Evolutionary conservation across 1,140 invertebrate genomes (phyloP), one percentile per base, ranked within the genome.

Genomic region (Anoplophora glabripennis): DNA sequence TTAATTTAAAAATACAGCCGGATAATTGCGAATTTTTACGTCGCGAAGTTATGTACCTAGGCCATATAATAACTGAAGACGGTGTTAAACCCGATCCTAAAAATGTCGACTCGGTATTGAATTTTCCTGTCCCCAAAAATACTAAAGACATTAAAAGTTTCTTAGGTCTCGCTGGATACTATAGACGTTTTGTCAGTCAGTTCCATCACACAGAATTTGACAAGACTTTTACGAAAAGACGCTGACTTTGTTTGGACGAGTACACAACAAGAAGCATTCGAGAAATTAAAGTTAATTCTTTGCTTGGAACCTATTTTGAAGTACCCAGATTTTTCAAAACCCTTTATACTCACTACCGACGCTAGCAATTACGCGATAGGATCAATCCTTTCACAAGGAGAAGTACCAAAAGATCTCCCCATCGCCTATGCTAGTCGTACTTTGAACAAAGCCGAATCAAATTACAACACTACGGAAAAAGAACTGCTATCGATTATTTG

Each of bases 231-330:
- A 51, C 54, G 45, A 44, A 61, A 60, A 12, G 44, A 61, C 17
- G 12, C 4, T 9, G 49, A 64, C 38, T 38, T 64, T 12, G 41
- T 12, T 17, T 52, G 63, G 74, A 73, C 33, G 70, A 3, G 28
- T 76, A 11, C 74, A 68, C 1, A 74, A 70, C 0, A 75, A 76
- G 35, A 76, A 72, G 2, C 38, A n/a, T 54, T 60, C 37, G 7
- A 63, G 33, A 38, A 18, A n/a, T 55, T 35, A 14, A 54, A 63
- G 55, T 36, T 60, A 40, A 17, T 63, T 14, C 21, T 63, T 41
- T 55, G 37, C 0, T 46, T 45, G 9, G 57, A 45, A n/a, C 28
- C 59, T 1, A 35, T 68, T 9, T 53, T 66, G 37, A 1, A 38
- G 49, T 70, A 63, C 47, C 67, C 65, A 2, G 61, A 71, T 53